Conservation (phyloP, 2,888 invertebrate species). For the Drosophila limbata region DNA sequence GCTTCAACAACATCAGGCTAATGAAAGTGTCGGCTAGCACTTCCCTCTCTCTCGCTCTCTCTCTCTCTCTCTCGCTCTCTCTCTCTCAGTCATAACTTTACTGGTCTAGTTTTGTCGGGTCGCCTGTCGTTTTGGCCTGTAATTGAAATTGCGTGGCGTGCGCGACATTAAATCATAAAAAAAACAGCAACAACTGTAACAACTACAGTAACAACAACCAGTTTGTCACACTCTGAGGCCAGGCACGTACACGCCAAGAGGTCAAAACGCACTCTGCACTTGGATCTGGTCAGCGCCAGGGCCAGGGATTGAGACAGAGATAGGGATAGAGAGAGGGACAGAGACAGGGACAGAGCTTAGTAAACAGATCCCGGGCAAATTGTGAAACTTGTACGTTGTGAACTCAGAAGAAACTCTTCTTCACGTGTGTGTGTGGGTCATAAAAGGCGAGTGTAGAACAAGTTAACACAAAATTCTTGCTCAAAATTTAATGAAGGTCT, state of each 20-base stretch:
- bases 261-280: slow-evolving; percentile 74
- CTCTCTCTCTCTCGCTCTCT: too few species aligned
- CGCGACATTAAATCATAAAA: slow-evolving; percentile 80
- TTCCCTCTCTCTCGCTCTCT: not conserved
- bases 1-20: slow-evolving; percentile 43
- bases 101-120: slow-evolving; percentile 21
- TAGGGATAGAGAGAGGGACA: slow-evolving; percentile 13
- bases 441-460: slow-evolving; percentile 77
- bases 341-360: slow-evolving; percentile 10
- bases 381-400: slow-evolving; percentile 57
- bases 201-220: slow-evolving; percentile 60
- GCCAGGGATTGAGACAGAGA: slow-evolving; percentile 22
- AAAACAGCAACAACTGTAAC: slow-evolving; percentile 30
- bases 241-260: slow-evolving; percentile 79
- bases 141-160: slow-evolving; percentile 80
- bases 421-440: slow-evolving; percentile 58
- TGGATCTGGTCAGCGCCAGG: slow-evolving; percentile 55
- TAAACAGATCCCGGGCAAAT: slow-evolving; percentile 50
- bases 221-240: slow-evolving; percentile 84
- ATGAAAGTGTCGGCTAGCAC: slow-evolving; percentile 65
- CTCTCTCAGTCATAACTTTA: slow-evolving; percentile 4
- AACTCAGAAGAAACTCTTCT: not conserved
- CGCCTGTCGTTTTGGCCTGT: slow-evolving; percentile 47
- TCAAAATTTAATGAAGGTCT: slow-evolving; percentile 77
- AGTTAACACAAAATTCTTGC: slow-evolving; percentile 70